Conservation (phyloP, 2,888 invertebrate genomes). For the Limnephilus rhombicus region DNA sequence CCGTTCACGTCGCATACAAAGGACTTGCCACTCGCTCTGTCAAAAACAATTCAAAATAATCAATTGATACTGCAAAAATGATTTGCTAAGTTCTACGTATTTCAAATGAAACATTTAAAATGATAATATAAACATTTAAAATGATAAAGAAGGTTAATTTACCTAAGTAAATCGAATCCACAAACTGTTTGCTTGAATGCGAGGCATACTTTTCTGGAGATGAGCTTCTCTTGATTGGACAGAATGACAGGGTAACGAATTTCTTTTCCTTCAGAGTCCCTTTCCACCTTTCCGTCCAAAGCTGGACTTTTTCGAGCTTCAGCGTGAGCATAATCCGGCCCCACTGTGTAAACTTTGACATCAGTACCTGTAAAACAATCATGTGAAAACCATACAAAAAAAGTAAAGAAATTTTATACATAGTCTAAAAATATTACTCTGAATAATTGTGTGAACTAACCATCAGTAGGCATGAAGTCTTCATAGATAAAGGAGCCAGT, state of each 20-base stretch:
- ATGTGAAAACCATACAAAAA: slow-evolving; percentile 72
- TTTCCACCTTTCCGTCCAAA: slow-evolving; percentile 97
- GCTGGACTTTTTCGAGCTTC: slow-evolving; percentile 99
- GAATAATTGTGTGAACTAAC: slow-evolving; percentile 80
- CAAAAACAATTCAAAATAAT: slow-evolving; percentile 56
- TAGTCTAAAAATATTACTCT: neutral
- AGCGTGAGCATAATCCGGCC: slow-evolving; percentile 99
- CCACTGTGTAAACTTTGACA: slow-evolving; percentile 97
- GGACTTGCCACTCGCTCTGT: slow-evolving; percentile 97
- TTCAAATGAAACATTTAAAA: neutral
- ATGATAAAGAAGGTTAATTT: slow-evolving; percentile 63
- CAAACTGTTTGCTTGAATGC: slow-evolving; percentile 99
- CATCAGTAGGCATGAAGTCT: slow-evolving; percentile 99
- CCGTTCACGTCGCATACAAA: slow-evolving; percentile 99
- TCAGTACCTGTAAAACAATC: slow-evolving; percentile 78
- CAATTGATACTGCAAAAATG: neutral
- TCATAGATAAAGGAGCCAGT: slow-evolving; percentile 99
- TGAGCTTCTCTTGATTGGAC: slow-evolving; percentile 97
- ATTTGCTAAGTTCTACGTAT: neutral
- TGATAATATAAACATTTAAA: neutral
- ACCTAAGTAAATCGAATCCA: slow-evolving; percentile 97
- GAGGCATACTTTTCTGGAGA: slow-evolving; percentile 97
- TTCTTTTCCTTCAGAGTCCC: slow-evolving; percentile 98
- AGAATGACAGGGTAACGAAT: slow-evolving; percentile 99
- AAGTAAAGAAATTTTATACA: slow-evolving; percentile 67